Conservation (phyloP, 2,113 vertebrate genomes). For the Menidia beryllina region DNA sequence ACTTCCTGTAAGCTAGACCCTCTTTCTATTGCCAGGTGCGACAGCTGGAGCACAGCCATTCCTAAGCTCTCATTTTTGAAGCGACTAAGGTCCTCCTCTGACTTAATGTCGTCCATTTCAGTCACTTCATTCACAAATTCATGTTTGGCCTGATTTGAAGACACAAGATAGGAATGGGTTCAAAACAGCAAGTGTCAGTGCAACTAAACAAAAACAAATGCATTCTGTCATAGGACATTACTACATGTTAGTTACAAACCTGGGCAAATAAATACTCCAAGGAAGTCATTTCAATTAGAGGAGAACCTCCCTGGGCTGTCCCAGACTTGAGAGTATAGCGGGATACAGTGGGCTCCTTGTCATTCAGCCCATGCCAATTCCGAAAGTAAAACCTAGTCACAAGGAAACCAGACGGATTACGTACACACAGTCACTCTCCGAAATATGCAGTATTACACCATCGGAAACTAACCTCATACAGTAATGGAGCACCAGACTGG, state of each 20-base stretch:
- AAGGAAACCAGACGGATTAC: neutral
- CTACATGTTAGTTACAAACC: conserved; percentile 68
- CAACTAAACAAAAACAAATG: no score
- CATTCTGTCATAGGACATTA: neutral
- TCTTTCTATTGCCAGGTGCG: conserved; percentile 82
- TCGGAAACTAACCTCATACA: conserved; percentile 86
- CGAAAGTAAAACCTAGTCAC: conserved; percentile 89
- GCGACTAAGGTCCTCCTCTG: conserved; percentile 82
- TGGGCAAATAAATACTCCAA: conserved; percentile 93
- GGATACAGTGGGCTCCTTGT: conserved; percentile 81
- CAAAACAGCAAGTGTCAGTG: neutral
- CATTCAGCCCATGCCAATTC: conserved; percentile 90
- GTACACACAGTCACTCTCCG: neutral
- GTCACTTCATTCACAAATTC: conserved; percentile 90
- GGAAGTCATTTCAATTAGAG: conserved; percentile 86
- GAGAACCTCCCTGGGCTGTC: conserved; percentile 64
- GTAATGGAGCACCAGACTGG: conserved; percentile 80
- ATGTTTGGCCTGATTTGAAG: conserved; percentile 84
- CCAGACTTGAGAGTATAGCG: conserved; percentile 75
- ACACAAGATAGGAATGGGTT: neutral
- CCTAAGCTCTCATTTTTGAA: conserved; percentile 94
- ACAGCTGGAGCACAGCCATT: conserved; percentile 93
- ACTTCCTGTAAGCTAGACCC: conserved; percentile 85
- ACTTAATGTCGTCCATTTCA: conserved; percentile 77
- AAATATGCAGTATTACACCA: neutral